Evolutionary conservation across 2,888 invertebrate genomes (phyloP), one percentile per base, ranked within the genome.

Genomic region (Coecobrya sp.): DNA sequence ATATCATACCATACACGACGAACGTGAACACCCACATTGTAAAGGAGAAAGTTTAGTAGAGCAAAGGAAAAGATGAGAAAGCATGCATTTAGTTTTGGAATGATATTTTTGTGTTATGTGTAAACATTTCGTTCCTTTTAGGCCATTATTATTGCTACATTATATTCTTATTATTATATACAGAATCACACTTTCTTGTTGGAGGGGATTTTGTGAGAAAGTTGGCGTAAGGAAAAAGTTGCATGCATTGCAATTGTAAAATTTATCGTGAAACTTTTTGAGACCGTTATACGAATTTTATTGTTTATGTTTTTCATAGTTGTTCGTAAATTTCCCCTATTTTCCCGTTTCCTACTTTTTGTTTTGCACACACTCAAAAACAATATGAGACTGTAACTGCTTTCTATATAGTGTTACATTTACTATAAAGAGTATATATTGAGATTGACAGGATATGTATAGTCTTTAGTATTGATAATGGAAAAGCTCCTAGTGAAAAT

Each of bases 171-270:
- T 5, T 7, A 19, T 10, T 49, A 13, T 49, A 49, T 49, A 49
- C 16, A 10, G 49, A 36, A 36, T 49, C 59, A 59, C 19, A 22
- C 25, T 62, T 25, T 45, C n/a, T 22, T 55, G 22, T 55, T 22
- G 19, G 73, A 73, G 59, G 36, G 36, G 36, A 36, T 36, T n/a
- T 36, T 36, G 36, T 36, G 36, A 70, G 30, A 76, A 87, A 59
- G 62, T 76, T 52, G 13, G 73, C 0, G n/a, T n/a, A 55, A n/a
- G 30, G n/a, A 25, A 82, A 89, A 70, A 82, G 36, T 89, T 89
- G 84, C 84, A 84, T 89, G 84, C 45, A 84, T 89, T 89, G 89
- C 82, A 84, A 84, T 84, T 81, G 89, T 89, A 82, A 89, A 73
- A 89, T 89, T 89, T 89, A 84, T 84, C 55, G 89, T 59, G 59